Evolutionary conservation across 1,140 invertebrate genomes (phyloP), one percentile per base, ranked within the genome.

Genomic region (Coelopa frigida): DNA sequence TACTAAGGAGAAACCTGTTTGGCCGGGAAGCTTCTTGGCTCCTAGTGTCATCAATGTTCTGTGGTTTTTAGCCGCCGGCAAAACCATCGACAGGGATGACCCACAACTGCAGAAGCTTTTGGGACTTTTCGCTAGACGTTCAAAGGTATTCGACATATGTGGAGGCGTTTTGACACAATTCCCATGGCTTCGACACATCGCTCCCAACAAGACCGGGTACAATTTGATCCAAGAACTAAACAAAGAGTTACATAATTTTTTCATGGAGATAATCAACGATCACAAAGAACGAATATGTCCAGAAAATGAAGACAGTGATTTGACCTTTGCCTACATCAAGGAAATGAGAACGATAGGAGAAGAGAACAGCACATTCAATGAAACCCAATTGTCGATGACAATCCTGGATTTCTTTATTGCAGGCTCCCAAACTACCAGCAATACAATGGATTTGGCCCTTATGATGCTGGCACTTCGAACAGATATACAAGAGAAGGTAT

Each of bases 311-410:
- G 87, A 91, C 58, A 54, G 22, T 10, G 64, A 68, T 44, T 78
- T 90, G 22, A 86, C 92, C 35, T 87, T 87, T 56, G 76, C 81
- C 24, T 90, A 83, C 59, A 71, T 92, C 4, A 70, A 77, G 29
- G 79, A 87, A 72, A 83, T 87, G 74, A 67, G 71, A 46, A 58
- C n/a, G n/a, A n/a, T 40, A 2, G 49, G 49, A 22, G 24, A 8
- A 6, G 50, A 66, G 3, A 49, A 58, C 18, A 55, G 64, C 8
- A 74, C 72, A 10, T 87, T 83, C 51, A 53, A 69, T 81, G 84
- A 83, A 33, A 78, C 82, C 5, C 82, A 86, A 56, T 58, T 87
- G 23, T 70, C 81, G 12, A 74, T 82, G 55, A 74, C 84, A n/a
- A 77, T 83, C 48, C 54, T 85, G 7, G 84, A 87, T 58, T 68